Evolutionary conservation across 1,140 invertebrate species (phyloP).

Genomic region (Drosophila gunungcola): DNA sequence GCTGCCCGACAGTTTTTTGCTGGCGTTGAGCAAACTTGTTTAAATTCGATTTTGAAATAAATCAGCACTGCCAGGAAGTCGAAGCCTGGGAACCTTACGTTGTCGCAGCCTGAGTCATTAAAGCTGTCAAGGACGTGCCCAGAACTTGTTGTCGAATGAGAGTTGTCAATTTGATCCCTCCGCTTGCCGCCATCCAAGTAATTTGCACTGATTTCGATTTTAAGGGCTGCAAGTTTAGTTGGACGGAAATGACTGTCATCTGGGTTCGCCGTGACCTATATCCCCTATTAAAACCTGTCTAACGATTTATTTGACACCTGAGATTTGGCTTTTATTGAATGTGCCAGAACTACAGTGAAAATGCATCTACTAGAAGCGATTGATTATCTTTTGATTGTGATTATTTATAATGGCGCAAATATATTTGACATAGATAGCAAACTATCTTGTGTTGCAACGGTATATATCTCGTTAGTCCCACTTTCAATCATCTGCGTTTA

Average conservation of each 20-base stretch:
- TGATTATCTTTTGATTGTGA: not conserved
- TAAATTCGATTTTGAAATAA: slow-evolving; percentile 71
- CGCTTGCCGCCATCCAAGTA: not conserved
- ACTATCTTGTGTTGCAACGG: slow-evolving; percentile 11
- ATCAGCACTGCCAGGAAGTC: slow-evolving; percentile 39
- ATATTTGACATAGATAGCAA: not conserved
- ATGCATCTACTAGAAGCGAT: slow-evolving; percentile 22
- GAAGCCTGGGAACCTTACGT: slow-evolving; percentile 5
- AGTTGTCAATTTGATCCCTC: slow-evolving; percentile 49
- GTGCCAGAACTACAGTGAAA: slow-evolving; percentile 17
- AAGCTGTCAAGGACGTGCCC: slow-evolving; percentile 59
- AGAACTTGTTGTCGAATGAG: slow-evolving; percentile 43
- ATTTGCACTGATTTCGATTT: slow-evolving; percentile 7
- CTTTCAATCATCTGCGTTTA: slow-evolving; percentile 14
- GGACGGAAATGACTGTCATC: slow-evolving; percentile 12
- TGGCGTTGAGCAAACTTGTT: slow-evolving; percentile 60
- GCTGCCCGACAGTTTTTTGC: slow-evolving; percentile 32
- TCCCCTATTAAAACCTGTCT: slow-evolving; percentile 5
- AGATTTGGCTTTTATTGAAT: slow-evolving; percentile 4
- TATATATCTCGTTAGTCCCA: not conserved
- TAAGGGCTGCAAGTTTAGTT: slow-evolving; percentile 22
- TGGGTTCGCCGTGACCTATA: slow-evolving; percentile 22
- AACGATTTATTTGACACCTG: slow-evolving; percentile 20
- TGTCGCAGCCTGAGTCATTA: slow-evolving; percentile 40
- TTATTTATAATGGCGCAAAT: not conserved